A percentile compares a stretch with the other conserved stretches of the same genome.
phyloP scores from a whole-genome alignment of 2,113 vertebrate genomes.

The Platichthys flesus region DNA sequence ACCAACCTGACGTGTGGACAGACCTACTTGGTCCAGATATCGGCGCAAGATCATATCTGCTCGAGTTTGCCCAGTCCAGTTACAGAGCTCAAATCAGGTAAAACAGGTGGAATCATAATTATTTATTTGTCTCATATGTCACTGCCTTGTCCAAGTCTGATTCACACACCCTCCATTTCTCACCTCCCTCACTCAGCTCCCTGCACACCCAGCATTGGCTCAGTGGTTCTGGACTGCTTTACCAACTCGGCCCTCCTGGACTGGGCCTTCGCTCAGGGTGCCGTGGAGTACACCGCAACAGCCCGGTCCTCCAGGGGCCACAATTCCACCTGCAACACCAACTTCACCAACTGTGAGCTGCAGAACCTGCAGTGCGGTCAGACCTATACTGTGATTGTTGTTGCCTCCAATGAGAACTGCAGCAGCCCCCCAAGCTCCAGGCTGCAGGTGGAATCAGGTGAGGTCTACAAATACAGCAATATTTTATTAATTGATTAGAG shows the following conservation, averaged over 20 bases:
- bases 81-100: conserved; percentile 76
- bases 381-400: conserved; percentile 58
- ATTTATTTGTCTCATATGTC: background rate
- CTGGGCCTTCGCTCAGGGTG: conserved; percentile 65
- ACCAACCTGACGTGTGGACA: conserved; percentile 75
- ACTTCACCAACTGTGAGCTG: conserved; percentile 77
- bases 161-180: background rate
- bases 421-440: conserved; percentile 62
- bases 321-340: conserved; percentile 65
- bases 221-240: conserved; percentile 72
- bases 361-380: conserved; percentile 71
- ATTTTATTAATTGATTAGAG: too few relatives aligned
- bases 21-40: conserved; percentile 72
- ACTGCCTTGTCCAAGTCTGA: background rate
- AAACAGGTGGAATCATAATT: background rate
- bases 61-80: conserved; percentile 76
- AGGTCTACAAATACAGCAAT: background rate
- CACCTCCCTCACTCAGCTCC: conserved; percentile 64
- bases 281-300: conserved; percentile 65
- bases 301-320: conserved; percentile 38
- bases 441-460: conserved; percentile 74
- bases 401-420: conserved; percentile 71
- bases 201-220: conserved; percentile 68
- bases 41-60: conserved; percentile 73
- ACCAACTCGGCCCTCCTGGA: conserved; percentile 65